Evolutionary conservation across 2,888 invertebrate species (phyloP).

Genomic region (Oscheius sp.): DNA sequence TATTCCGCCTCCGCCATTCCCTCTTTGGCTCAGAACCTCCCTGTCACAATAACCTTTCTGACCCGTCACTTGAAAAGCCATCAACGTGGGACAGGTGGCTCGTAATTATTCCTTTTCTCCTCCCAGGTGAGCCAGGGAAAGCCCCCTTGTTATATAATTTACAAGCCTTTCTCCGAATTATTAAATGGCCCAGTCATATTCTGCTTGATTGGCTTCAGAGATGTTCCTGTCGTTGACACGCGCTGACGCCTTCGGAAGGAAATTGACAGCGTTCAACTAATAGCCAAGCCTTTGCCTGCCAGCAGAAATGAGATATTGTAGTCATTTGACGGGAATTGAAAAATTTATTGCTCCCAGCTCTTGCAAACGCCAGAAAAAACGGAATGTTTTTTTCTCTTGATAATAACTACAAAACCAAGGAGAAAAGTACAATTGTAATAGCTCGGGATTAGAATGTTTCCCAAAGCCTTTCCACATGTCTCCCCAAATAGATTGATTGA

Average conservation of each 20-base stretch:
- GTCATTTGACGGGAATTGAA: too few relatives aligned
- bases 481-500: conserved; percentile 23
- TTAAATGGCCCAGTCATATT: too few relatives aligned
- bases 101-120: conserved; percentile 3
- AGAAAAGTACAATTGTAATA: too few relatives aligned
- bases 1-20: neutral
- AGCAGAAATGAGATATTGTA: too few relatives aligned
- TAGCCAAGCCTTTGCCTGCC: too few relatives aligned
- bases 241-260: neutral
- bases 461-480: neutral
- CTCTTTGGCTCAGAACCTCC: neutral
- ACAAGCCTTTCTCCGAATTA: too few relatives aligned
- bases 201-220: neutral
- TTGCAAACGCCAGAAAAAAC: too few relatives aligned
- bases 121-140: conserved; percentile 13
- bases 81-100: conserved; percentile 18
- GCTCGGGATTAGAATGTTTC: neutral
- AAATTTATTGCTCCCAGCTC: too few relatives aligned
- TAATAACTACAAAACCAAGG: too few relatives aligned
- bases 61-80: conserved; percentile 19
- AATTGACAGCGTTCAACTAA: conserved; percentile 2
- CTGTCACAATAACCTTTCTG: too few relatives aligned
- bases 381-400: too few relatives aligned
- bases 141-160: too few relatives aligned
- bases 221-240: conserved; percentile 1